phyloP scores from a whole-genome alignment of 2,797 vertebrate genomes.

The Crenuchus spilurus region DNA sequence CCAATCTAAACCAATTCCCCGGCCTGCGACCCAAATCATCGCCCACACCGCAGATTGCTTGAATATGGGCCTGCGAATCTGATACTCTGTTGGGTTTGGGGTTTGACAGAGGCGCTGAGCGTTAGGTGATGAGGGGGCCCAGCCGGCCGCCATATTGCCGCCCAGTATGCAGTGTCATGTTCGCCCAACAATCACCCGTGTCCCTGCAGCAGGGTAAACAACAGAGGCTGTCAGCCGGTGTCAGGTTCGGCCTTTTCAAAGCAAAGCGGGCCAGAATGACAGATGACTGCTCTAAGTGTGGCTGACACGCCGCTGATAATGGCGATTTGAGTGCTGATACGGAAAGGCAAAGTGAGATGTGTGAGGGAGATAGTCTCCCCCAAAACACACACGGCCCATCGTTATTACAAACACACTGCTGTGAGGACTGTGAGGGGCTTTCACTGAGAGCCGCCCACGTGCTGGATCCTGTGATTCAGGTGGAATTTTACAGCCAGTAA shows the following conservation, averaged over 20 bases:
- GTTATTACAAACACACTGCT: conserved; percentile 52
- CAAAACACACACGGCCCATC: conserved; percentile 54
- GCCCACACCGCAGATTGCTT: conserved; percentile 53
- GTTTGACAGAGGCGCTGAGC: conserved; percentile 55
- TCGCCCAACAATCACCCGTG: conserved; percentile 55
- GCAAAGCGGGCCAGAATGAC: conserved; percentile 55
- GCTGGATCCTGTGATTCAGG: conserved; percentile 29
- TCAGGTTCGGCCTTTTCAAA: conserved; percentile 59
- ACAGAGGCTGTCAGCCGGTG: conserved; percentile 59
- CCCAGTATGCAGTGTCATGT: conserved; percentile 61
- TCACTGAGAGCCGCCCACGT: conserved; percentile 23
- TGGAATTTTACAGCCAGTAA: conserved; percentile 28
- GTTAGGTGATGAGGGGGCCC: conserved; percentile 54
- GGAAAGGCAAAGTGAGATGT: conserved; percentile 53
- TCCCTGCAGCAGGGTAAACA: conserved; percentile 61
- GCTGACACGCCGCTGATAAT: conserved; percentile 57
- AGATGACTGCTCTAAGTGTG: conserved; percentile 57
- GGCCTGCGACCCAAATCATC: conserved; percentile 51
- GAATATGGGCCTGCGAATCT: conserved; percentile 55
- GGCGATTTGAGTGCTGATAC: conserved; percentile 54
- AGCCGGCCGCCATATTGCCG: conserved; percentile 51
- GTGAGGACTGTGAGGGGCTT: conserved; percentile 44
- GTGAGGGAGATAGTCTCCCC: conserved; percentile 38
- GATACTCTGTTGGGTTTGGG: conserved; percentile 59
- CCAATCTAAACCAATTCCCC: conserved; percentile 45